These are phyloP conservation scores for Piprites chloris DNA, from an alignment of 2,113 vertebrate genomes.

Conservation along the genomic window DNA sequence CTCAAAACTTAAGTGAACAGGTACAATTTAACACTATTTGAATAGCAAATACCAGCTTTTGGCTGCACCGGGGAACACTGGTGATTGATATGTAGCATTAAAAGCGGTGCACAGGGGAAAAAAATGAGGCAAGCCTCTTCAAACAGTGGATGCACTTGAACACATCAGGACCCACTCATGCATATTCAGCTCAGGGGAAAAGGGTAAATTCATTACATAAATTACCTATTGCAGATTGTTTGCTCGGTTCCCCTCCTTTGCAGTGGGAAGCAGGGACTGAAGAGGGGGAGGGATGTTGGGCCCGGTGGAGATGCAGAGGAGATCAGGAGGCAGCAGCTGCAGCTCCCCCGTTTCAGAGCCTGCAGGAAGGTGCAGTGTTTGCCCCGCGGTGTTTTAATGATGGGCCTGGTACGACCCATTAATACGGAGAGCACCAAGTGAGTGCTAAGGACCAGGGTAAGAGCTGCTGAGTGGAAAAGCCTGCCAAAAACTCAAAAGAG, in stretches of 20 bases:
- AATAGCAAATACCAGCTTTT: background rate
- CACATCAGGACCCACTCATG: background rate
- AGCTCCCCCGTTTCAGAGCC: background rate
- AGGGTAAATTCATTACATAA: background rate
- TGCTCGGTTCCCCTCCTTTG: background rate
- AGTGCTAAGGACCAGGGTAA: background rate
- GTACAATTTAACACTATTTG: background rate
- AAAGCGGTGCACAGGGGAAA: background rate
- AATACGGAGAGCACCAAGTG: background rate
- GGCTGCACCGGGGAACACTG: background rate
- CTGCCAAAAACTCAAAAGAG: background rate
- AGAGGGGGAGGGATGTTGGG: fast-evolving
- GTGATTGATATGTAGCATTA: background rate
- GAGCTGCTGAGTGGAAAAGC: background rate
- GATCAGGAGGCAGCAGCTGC: background rate
- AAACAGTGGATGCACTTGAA: background rate
- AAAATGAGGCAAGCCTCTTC: background rate
- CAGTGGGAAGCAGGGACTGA: fast-evolving
- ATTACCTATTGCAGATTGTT: background rate
- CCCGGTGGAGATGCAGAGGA: background rate
- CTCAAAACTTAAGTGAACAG: background rate
- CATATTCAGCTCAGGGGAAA: background rate
- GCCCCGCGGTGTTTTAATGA: background rate
- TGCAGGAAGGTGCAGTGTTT: background rate
- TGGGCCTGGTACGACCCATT: background rate